phyloP scores from a whole-genome alignment of 2,113 vertebrate species.

The Oenanthe oenanthe region DNA sequence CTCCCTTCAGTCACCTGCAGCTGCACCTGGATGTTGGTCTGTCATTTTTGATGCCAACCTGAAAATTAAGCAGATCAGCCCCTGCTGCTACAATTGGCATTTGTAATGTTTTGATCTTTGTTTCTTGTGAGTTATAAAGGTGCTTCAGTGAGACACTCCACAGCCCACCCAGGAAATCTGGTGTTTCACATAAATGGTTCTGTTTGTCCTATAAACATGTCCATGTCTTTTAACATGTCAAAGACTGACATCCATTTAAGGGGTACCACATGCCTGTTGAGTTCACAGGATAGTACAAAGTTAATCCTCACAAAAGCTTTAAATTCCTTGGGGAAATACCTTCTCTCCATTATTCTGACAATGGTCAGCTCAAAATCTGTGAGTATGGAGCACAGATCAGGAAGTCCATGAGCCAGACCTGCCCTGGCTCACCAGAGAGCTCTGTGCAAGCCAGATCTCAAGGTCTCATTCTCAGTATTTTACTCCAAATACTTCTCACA shows the following conservation, averaged over 20 bases:
- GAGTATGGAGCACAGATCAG: background rate
- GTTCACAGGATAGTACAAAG: background rate
- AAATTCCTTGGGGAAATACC: background rate
- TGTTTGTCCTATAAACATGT: background rate
- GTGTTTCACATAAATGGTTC: background rate
- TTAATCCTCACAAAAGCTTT: background rate
- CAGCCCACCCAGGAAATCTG: background rate
- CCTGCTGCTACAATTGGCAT: rapidly evolving
- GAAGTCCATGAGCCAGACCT: background rate
- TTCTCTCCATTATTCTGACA: background rate
- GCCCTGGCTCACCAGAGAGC: background rate
- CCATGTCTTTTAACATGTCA: rapidly evolving
- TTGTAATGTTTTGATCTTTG: background rate
- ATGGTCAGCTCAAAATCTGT: background rate
- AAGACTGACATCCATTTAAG: background rate
- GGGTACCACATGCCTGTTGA: background rate
- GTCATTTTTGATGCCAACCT: background rate
- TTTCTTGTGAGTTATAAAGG: background rate
- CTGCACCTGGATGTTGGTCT: background rate
- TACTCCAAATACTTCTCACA: background rate
- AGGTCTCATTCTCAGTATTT: background rate
- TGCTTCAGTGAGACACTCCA: background rate
- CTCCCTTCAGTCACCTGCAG: background rate
- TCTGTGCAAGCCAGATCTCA: background rate
- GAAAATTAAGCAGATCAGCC: background rate